Conservation (phyloP, 2,888 invertebrate species). For the Aphrophora alni region DNA sequence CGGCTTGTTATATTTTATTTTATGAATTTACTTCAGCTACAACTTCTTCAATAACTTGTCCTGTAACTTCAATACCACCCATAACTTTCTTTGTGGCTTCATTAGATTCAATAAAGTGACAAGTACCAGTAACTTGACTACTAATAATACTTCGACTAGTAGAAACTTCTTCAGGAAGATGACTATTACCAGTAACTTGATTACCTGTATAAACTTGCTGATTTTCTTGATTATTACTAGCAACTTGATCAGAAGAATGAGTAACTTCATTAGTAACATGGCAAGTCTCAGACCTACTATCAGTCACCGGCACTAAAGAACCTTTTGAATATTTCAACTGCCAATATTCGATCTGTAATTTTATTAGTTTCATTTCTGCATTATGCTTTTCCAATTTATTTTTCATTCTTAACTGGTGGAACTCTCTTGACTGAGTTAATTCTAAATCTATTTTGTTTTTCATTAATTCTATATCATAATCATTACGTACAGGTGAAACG, state of each 20-base stretch:
- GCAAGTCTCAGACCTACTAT: background rate
- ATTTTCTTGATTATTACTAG: background rate
- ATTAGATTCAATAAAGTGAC: no score
- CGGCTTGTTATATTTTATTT: no score
- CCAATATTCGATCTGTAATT: conserved; percentile 23
- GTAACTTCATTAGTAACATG: background rate
- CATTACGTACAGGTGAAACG: background rate
- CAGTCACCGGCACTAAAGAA: background rate
- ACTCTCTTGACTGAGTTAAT: conserved; percentile 14
- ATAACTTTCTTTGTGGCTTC: no score
- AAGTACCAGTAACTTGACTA: no score
- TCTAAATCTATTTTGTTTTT: background rate
- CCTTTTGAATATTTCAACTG: background rate
- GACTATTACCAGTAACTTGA: no score
- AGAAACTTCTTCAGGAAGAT: no score
- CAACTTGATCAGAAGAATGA: background rate
- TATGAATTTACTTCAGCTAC: no score
- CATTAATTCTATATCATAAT: background rate
- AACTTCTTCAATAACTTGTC: no score
- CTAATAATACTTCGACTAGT: no score
- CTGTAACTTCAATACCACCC: no score
- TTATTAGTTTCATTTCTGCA: conserved; percentile 23
- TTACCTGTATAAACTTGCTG: no score
- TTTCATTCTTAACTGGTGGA: conserved; percentile 23
- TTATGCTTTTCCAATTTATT: conserved; percentile 14